Percentiles rank a stretch among this genome's conserved stretches.
Evolutionary conservation across 2,113 vertebrate species (phyloP).

Genomic region (Buteo buteo): DNA sequence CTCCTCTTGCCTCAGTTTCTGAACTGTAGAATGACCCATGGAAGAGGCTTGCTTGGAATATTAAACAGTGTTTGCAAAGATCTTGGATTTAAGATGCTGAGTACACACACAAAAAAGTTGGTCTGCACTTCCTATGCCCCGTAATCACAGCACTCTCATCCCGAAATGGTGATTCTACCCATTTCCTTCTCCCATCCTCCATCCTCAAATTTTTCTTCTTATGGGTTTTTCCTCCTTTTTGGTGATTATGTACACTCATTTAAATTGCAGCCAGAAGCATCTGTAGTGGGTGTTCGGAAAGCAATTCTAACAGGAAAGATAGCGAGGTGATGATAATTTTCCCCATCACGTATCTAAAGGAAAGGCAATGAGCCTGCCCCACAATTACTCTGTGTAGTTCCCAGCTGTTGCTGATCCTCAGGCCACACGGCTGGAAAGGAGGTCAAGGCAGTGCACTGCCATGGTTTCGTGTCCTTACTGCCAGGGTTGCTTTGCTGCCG

Average conservation of each 20-base stretch:
- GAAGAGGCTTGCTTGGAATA: background rate
- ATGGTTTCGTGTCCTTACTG: background rate
- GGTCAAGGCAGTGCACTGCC: background rate
- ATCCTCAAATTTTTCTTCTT: background rate
- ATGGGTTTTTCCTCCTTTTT: background rate
- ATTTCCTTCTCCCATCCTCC: background rate
- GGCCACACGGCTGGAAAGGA: background rate
- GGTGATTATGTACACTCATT: background rate
- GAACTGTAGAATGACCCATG: background rate
- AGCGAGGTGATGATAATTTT: fast-evolving
- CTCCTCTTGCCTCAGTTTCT: background rate
- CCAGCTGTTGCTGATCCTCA: background rate
- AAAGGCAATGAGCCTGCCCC: background rate
- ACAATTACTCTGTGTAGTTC: background rate
- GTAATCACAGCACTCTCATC: background rate
- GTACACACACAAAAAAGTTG: background rate
- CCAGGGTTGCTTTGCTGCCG: background rate
- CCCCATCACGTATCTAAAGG: background rate
- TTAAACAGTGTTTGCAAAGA: background rate
- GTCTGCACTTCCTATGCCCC: background rate
- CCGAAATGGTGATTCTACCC: background rate
- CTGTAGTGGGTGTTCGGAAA: background rate
- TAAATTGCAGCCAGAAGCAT: background rate
- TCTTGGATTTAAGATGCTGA: background rate
- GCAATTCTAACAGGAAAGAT: background rate